phyloP scores from a whole-genome alignment of 1,140 invertebrate species.

The Anthonomus grandis region DNA sequence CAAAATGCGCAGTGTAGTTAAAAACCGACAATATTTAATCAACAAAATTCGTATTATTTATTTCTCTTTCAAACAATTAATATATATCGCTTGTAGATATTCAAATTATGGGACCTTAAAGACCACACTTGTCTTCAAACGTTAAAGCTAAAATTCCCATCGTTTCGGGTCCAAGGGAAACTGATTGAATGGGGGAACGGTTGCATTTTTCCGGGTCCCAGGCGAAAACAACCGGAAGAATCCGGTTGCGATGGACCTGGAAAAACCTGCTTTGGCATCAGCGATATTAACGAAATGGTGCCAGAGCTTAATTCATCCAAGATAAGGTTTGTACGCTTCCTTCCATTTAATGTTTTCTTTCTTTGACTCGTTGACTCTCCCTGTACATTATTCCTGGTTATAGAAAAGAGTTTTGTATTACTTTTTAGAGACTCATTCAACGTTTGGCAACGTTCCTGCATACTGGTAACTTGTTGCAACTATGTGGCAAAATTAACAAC shows the following conservation, averaged over 20 bases:
- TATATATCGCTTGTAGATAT: conserved; percentile 47
- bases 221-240: conserved; percentile 15
- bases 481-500: conserved; percentile 41
- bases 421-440: no score
- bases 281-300: conserved; percentile 22
- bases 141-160: conserved; percentile 53
- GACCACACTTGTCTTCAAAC: conserved; percentile 54
- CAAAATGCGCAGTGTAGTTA: no score
- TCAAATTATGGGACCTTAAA: conserved; percentile 56
- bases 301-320: background rate
- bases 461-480: conserved; percentile 51
- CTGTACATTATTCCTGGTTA: no score
- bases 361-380: no score
- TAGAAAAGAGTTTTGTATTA: no score
- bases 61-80: no score
- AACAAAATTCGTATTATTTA: no score
- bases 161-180: conserved; percentile 52
- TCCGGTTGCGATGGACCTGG: background rate
- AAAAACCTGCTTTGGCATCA: conserved; percentile 24
- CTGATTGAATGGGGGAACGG: conserved; percentile 53
- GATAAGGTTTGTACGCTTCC: conserved; percentile 1
- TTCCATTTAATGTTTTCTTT: no score
- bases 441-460: conserved; percentile 44
- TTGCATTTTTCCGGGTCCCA: conserved; percentile 53
- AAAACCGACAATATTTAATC: no score